A percentile compares a stretch with the other conserved stretches of the same genome.
Conservation (phyloP, 30 jellyfish, hydroid and myxozoan genomes). For the Aurelia sp. region DNA sequence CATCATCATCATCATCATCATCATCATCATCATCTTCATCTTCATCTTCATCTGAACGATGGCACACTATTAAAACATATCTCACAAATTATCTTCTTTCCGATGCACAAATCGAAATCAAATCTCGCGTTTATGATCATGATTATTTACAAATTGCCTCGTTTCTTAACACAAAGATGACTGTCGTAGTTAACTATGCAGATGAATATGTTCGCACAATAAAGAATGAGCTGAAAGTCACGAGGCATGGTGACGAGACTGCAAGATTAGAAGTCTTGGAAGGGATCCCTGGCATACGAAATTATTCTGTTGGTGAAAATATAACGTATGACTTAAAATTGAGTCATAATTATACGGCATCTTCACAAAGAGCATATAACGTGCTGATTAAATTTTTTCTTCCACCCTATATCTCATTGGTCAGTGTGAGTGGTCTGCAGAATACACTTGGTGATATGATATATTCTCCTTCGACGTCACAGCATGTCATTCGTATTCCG, state of each 20-base stretch:
- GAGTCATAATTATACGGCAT: not conserved
- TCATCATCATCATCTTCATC: not conserved
- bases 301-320: slow-evolving; percentile 35
- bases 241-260: slow-evolving; percentile 16
- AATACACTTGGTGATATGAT: slow-evolving; percentile 11
- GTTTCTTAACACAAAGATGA: not conserved
- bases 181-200: slow-evolving; percentile 18
- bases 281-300: not conserved
- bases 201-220: slow-evolving; percentile 10
- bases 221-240: not conserved
- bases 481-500: slow-evolving; percentile 5
- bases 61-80: not conserved
- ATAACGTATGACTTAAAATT: slow-evolving; percentile 9
- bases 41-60: not conserved
- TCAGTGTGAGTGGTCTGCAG: slow-evolving; percentile 21
- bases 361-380: slow-evolving; percentile 41
- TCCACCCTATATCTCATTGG: slow-evolving; percentile 42
- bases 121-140: slow-evolving; percentile 39
- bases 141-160: not conserved
- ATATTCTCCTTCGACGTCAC: slow-evolving; percentile 21
- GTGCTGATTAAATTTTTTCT: slow-evolving; percentile 9
- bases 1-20: no score
- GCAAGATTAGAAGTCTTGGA: not conserved
- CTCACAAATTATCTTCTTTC: slow-evolving; percentile 26
- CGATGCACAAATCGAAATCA: slow-evolving; percentile 14